phyloP scores from a whole-genome alignment of 2,113 vertebrate species.

The Phylloscopus whistleri region DNA sequence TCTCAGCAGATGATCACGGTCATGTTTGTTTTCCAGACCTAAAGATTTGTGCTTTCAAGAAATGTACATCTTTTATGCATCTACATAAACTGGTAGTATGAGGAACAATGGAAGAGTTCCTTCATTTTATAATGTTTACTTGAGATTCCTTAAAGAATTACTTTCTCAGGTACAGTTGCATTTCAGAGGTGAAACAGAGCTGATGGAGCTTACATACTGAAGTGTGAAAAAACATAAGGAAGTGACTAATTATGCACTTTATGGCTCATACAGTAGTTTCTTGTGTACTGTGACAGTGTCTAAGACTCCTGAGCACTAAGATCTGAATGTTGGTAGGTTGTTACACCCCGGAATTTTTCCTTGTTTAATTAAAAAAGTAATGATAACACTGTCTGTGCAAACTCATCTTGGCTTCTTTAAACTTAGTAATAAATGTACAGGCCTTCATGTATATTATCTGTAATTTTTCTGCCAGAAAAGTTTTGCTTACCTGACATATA shows the following conservation, averaged over 20 bases:
- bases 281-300: neutral
- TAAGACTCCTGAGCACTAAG: neutral
- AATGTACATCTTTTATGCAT: neutral
- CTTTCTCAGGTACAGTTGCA: neutral
- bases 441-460: neutral
- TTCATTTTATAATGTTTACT: neutral
- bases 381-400: neutral
- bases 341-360: neutral
- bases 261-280: neutral
- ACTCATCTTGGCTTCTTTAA: neutral
- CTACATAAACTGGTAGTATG: neutral
- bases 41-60: neutral
- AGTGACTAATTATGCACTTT: neutral
- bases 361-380: neutral
- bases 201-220: neutral
- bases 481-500: neutral
- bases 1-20: neutral
- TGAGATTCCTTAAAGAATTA: neutral
- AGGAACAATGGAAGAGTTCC: neutral
- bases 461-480: neutral
- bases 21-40: neutral
- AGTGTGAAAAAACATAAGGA: neutral
- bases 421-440: neutral
- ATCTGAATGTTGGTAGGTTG: neutral
- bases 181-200: neutral